Evolutionary conservation across 2,888 invertebrate genomes (phyloP).

Genomic region (Ophion obscuratus): DNA sequence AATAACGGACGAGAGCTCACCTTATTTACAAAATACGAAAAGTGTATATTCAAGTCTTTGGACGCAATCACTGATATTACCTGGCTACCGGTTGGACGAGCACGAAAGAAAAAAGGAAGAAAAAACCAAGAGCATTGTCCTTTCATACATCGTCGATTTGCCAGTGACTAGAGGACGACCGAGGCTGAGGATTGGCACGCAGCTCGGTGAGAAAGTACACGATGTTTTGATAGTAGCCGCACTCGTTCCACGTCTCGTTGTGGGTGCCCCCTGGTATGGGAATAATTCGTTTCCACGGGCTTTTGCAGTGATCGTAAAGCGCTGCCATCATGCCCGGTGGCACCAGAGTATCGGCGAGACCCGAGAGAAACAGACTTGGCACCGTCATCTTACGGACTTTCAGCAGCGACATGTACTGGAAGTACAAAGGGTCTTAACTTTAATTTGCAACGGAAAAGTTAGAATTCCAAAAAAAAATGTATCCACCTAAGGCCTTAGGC

Average conservation of each 20-base stretch:
- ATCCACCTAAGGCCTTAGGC: too few relatives aligned
- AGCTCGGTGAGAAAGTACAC: conserved; percentile 77
- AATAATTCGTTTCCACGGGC: conserved; percentile 90
- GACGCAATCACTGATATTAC: conserved; percentile 66
- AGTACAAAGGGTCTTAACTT: conserved; percentile 67
- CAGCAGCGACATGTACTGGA: conserved; percentile 89
- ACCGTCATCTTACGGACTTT: conserved; percentile 91
- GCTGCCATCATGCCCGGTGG: conserved; percentile 96
- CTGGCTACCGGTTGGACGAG: conserved; percentile 5
- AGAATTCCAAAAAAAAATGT: too few relatives aligned
- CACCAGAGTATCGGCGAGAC: conserved; percentile 93
- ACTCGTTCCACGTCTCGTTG: conserved; percentile 97
- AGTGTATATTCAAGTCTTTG: conserved; percentile 60
- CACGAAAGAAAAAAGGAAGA: too few relatives aligned
- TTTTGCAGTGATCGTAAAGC: conserved; percentile 90
- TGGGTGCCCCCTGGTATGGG: conserved; percentile 94
- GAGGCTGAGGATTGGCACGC: conserved; percentile 78
- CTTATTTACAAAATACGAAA: conserved; percentile 40
- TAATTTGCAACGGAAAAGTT: neutral
- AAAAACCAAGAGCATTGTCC: conserved; percentile 27
- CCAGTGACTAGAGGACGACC: conserved; percentile 75
- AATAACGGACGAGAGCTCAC: neutral
- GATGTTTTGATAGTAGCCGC: conserved; percentile 89
- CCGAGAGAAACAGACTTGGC: conserved; percentile 95
- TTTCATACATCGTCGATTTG: conserved; percentile 77